Percentiles rank a stretch among this genome's conserved stretches.
These are phyloP conservation scores for Cerastis leucographa DNA, from an alignment of 2,888 invertebrate species.

Conservation along the genomic window DNA sequence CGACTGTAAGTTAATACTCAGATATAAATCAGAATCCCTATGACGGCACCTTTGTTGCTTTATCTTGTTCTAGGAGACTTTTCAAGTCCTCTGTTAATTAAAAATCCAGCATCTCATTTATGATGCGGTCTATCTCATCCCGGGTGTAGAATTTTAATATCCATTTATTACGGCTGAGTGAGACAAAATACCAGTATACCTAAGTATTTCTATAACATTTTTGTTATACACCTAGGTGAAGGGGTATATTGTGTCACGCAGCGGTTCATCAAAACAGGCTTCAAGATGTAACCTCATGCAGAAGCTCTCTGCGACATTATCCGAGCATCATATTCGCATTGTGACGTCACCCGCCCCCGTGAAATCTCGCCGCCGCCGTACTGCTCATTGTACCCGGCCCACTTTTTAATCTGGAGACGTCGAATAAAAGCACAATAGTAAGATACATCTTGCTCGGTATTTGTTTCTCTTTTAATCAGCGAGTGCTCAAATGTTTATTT, in stretches of 20 bases:
- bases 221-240: slow-evolving; percentile 4
- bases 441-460: slow-evolving; percentile 82
- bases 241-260: slow-evolving; percentile 5
- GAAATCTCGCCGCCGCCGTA: slow-evolving; percentile 74
- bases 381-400: slow-evolving; percentile 85
- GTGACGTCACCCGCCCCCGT: slow-evolving; percentile 79
- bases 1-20: slow-evolving; percentile 17
- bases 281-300: slow-evolving; percentile 64
- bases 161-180: background rate
- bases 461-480: slow-evolving; percentile 83
- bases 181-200: background rate
- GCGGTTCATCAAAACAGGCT: slow-evolving; percentile 36
- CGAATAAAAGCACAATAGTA: slow-evolving; percentile 87
- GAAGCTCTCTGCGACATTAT: slow-evolving; percentile 73
- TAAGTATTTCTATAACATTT: background rate
- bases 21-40: slow-evolving; percentile 44
- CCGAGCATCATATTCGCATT: slow-evolving; percentile 80
- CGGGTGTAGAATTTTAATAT: slow-evolving; percentile 28
- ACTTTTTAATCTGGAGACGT: slow-evolving; percentile 89
- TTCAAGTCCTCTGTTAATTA: slow-evolving; percentile 43
- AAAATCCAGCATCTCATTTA: slow-evolving; percentile 43
- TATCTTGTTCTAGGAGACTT: slow-evolving; percentile 14
- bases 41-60: slow-evolving; percentile 32
- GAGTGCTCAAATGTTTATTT: slow-evolving; percentile 72
- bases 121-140: slow-evolving; percentile 16